Evolutionary conservation across 1,140 invertebrate genomes (phyloP), one percentile per base, ranked within the genome.

Genomic region (Pectinophora gossypiella): DNA sequence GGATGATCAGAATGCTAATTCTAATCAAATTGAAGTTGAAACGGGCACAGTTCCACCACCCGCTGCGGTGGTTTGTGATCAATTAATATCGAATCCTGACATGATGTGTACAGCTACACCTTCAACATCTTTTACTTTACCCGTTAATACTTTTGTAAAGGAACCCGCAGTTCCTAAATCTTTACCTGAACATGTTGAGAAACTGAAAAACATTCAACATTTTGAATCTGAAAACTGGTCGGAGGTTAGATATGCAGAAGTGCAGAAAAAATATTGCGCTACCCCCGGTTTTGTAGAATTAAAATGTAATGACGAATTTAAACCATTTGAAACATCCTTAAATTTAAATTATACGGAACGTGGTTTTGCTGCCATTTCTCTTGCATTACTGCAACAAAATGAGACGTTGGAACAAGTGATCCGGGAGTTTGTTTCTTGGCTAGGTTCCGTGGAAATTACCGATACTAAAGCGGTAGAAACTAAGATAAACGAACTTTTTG

Each of bases 261-360:
- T 56, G 0, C 36, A 59, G 13, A 61, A 57, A 50, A 19, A 12
- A 15, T 62, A 59, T 35, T 44, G 43, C 20, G 49, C 61, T 12
- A 40, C 55, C 13, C 64, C 62, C 2, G 65, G 61, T 6, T 68
- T 65, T 49, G 19, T 23, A 6, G 56, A 65, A 2, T 52, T 66
- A 13, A 54, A 63, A 35, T 40, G 58, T 5, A 68, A 68, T 38
- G 62, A 65, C 23, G 65, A 68, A 21, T 13, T 68, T 6, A 54
- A 47, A 20, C 43, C 42, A 3, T 47, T 21, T 21, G 43, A 48
- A 13, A 21, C 15, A 19, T 35, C n/a, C 7, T 15, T 10, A 2
- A 9, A 19, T 38, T 47, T 48, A 20, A 32, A 16, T n/a, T 7
- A 7, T 19, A 22, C 27, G 0, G 43, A 54, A 47, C 19, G 22